phyloP scores from a whole-genome alignment of 2,888 invertebrate genomes.

The Rhingia campestris region DNA sequence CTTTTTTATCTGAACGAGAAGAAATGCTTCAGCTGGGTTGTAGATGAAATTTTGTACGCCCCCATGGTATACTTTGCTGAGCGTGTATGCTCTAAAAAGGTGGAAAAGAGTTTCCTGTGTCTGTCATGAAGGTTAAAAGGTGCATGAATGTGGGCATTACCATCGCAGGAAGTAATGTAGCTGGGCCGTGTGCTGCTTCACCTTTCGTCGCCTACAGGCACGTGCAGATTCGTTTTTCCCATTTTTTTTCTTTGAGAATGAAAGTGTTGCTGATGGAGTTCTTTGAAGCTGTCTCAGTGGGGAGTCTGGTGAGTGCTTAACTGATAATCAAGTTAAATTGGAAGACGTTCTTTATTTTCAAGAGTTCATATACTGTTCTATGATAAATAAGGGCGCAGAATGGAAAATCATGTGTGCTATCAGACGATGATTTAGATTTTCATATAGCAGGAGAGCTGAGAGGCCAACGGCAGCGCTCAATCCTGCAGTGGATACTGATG shows the following conservation, averaged over 20 bases:
- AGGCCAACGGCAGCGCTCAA: no score
- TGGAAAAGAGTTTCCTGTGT: slow-evolving; percentile 20
- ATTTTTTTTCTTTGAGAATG: no score
- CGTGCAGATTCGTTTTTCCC: slow-evolving; percentile 12
- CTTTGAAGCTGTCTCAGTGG: background rate
- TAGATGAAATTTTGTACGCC: slow-evolving; percentile 40
- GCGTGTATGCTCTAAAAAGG: slow-evolving; percentile 2
- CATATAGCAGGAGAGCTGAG: no score
- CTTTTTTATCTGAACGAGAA: slow-evolving; percentile 13
- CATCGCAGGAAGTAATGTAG: slow-evolving; percentile 11
- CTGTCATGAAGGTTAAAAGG: slow-evolving; percentile 39
- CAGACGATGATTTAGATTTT: no score
- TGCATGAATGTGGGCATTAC: slow-evolving; percentile 27
- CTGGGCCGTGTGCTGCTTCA: slow-evolving; percentile 20
- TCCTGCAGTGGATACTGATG: no score
- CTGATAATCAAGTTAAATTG: no score
- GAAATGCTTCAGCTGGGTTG: slow-evolving; percentile 18
- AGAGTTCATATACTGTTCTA: no score
- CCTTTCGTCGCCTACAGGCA: slow-evolving; percentile 32
- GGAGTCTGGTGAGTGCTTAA: no score
- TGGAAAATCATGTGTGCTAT: no score
- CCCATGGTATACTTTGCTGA: slow-evolving; percentile 30
- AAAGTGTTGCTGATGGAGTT: slow-evolving; percentile 31
- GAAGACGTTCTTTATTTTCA: no score
- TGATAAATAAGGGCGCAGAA: no score